phyloP scores from a whole-genome alignment of 1,140 invertebrate genomes.

The Trinorchestia longiramus region DNA sequence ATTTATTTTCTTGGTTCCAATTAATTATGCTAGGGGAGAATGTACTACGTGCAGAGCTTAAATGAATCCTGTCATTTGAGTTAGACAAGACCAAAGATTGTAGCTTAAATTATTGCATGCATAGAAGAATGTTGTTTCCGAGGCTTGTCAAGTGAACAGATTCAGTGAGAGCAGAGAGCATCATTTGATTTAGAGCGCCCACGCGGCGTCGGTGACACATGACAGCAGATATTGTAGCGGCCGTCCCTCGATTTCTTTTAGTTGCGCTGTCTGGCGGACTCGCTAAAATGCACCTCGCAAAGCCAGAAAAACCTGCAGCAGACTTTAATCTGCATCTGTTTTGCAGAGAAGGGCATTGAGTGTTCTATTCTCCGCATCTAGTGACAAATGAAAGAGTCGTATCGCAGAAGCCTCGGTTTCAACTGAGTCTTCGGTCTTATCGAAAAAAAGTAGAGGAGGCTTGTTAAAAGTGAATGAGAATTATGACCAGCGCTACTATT shows the following conservation, averaged over 20 bases:
- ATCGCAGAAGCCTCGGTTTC: slow-evolving; percentile 24
- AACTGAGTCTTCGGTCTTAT: not conserved
- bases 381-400: slow-evolving; percentile 32
- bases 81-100: not conserved
- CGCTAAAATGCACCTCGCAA: slow-evolving; percentile 24
- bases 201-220: not conserved
- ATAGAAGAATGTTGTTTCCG: not conserved
- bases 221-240: not conserved
- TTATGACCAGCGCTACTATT: slow-evolving; percentile 17
- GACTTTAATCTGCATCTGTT: slow-evolving; percentile 42
- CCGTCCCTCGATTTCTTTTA: slow-evolving; percentile 6
- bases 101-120: not conserved
- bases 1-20: not conserved
- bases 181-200: slow-evolving; percentile 4
- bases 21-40: not conserved
- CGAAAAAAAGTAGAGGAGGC: slow-evolving; percentile 25
- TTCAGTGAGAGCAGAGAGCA: not conserved
- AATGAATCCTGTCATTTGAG: slow-evolving; percentile 16
- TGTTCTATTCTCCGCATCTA: slow-evolving; percentile 15
- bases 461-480: slow-evolving; percentile 20
- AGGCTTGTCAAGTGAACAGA: not conserved
- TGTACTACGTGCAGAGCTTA: not conserved
- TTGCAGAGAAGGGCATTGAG: not conserved
- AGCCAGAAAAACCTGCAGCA: slow-evolving; percentile 19
- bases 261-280: not conserved